These are phyloP conservation scores for Poeciliopsis turneri DNA, from an alignment of 2,797 vertebrate genomes.

Conservation along the genomic window DNA sequence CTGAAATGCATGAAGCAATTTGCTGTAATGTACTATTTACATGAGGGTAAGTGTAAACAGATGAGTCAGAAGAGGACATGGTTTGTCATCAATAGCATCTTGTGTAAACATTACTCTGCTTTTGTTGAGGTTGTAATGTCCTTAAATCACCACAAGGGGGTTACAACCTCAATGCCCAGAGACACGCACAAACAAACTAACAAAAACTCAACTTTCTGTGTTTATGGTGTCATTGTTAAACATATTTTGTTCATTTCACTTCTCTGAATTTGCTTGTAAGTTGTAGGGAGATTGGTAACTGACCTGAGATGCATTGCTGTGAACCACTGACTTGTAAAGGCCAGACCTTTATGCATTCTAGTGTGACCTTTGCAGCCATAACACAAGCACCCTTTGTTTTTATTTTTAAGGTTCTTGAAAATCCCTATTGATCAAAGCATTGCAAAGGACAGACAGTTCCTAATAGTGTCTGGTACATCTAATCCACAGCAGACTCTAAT, in stretches of 20 bases:
- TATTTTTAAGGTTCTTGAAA: slow-evolving; percentile 15
- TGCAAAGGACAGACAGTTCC: slow-evolving; percentile 23
- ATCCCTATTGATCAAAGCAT: slow-evolving; percentile 13
- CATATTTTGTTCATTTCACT: not conserved
- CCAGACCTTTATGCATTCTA: slow-evolving; percentile 7
- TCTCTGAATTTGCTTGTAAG: not conserved
- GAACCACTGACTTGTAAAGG: slow-evolving; percentile 13
- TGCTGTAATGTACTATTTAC: not conserved
- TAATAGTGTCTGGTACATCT: slow-evolving; percentile 14
- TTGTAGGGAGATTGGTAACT: not conserved
- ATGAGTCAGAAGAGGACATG: not conserved
- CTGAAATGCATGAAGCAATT: not conserved
- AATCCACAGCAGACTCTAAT: slow-evolving; percentile 41
- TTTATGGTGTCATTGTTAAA: slow-evolving; percentile 3
- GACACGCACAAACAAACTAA: not conserved
- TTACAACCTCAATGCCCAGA: not conserved
- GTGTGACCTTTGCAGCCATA: slow-evolving; percentile 10
- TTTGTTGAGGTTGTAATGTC: not conserved
- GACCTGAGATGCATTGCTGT: not conserved
- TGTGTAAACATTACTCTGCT: not conserved
- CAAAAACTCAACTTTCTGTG: not conserved
- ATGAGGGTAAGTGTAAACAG: too few relatives aligned
- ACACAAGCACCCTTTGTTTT: not conserved
- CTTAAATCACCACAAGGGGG: not conserved
- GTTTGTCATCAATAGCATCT: not conserved